A percentile compares a stretch with the other conserved stretches of the same genome.
These are phyloP conservation scores for Oryzaephilus surinamensis DNA, from an alignment of 1,140 invertebrate genomes.

Conservation along the genomic window DNA sequence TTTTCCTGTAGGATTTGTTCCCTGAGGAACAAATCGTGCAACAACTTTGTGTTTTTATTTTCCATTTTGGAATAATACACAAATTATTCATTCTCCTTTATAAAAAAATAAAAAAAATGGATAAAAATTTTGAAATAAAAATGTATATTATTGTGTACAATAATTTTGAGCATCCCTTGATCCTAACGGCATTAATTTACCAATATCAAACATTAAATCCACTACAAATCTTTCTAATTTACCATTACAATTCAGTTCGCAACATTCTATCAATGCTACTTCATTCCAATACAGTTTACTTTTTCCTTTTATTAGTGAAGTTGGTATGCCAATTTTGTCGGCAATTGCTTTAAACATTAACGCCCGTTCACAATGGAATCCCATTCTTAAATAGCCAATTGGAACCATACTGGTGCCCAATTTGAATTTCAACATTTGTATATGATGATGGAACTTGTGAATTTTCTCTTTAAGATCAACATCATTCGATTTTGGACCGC, in stretches of 20 bases:
- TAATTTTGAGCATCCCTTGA: constrained; percentile 26
- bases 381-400: constrained; percentile 26
- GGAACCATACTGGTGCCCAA: constrained; percentile 29
- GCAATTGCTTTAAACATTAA: constrained; percentile 30
- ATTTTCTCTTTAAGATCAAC: constrained; percentile 18
- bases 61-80: too few species aligned
- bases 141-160: too few species aligned
- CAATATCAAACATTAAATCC: constrained; percentile 28
- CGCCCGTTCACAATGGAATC: constrained; percentile 27
- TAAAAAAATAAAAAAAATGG: too few species aligned
- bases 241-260: constrained; percentile 8
- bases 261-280: constrained; percentile 17
- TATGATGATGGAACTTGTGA: constrained; percentile 27
- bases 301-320: constrained; percentile 19
- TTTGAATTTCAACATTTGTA: constrained; percentile 22
- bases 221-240: constrained; percentile 26
- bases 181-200: constrained; percentile 22
- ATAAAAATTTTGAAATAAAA: too few species aligned
- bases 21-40: too few species aligned
- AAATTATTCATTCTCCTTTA: too few species aligned
- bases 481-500: constrained; percentile 16
- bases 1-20: too few species aligned
- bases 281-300: constrained; percentile 31
- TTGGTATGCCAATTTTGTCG: constrained; percentile 24
- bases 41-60: too few species aligned